A percentile compares a stretch with the other conserved stretches of the same genome.
Conservation (phyloP, 2,113 vertebrate species). For the Danionella cerebrum region DNA sequence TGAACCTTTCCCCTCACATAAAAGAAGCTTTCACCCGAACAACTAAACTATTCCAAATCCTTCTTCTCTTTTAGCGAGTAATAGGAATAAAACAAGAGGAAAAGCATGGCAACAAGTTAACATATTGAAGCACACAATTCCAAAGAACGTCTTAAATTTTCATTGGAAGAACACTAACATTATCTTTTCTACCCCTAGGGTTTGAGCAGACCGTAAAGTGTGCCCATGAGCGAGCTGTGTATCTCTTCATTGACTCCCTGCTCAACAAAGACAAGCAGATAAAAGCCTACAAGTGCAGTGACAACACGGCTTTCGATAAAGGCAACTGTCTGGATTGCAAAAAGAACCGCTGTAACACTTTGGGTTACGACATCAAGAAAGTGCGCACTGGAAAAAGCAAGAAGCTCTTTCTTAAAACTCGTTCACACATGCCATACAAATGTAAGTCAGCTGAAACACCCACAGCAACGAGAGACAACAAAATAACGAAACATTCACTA, state of each 20-base stretch:
- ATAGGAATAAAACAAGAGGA: too few relatives aligned
- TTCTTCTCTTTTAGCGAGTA: too few relatives aligned
- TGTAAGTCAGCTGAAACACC: slow-evolving; percentile 52
- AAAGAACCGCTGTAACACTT: slow-evolving; percentile 78
- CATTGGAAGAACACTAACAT: too few relatives aligned
- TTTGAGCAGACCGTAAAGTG: slow-evolving; percentile 87
- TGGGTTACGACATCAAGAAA: slow-evolving; percentile 78
- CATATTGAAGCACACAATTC: too few relatives aligned
- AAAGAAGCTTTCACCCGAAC: slow-evolving; percentile 54
- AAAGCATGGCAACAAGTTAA: too few relatives aligned
- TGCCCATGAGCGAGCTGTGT: slow-evolving; percentile 84
- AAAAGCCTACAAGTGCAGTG: slow-evolving; percentile 77
- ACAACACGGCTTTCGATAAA: slow-evolving; percentile 75
- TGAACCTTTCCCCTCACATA: too few relatives aligned
- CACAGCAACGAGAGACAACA: background rate
- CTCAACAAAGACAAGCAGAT: slow-evolving; percentile 72
- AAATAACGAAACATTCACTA: too few relatives aligned
- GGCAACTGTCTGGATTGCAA: slow-evolving; percentile 83
- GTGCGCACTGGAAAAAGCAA: slow-evolving; percentile 57
- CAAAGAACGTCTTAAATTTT: too few relatives aligned
- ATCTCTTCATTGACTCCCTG: slow-evolving; percentile 90
- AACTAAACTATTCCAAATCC: slow-evolving; percentile 53
- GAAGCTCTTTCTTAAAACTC: slow-evolving; percentile 77
- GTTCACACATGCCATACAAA: slow-evolving; percentile 79
- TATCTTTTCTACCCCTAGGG: slow-evolving; percentile 54